Evolutionary conservation across 2,797 vertebrate species (phyloP), one percentile per base, ranked within the genome.

Genomic region (Macropodus opercularis): DNA sequence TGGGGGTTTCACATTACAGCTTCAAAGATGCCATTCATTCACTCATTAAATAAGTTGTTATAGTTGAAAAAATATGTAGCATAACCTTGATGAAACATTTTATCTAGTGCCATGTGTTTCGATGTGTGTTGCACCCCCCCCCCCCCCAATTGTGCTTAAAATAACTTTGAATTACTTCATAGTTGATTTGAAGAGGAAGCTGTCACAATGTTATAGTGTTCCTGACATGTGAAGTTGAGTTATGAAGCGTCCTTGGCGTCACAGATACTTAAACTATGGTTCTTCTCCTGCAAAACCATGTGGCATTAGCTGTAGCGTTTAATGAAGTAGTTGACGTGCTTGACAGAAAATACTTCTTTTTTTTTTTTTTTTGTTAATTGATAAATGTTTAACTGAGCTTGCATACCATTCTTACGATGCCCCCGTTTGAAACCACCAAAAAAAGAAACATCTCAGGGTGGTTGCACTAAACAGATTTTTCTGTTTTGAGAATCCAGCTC

Each of bases 391-490:
- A 17, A 26, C 3, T 60, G 35, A 8, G 6, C 2, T 50, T 34
- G 31, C 29, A 31, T 39, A n/a, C 23, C 9, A 15, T 42, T 55
- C 69, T 6, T 34, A 9, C 26, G 19, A 29, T 15, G 1, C 19
- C 21, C 11, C 7, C 8, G 6, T 22, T 49, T 55, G 38, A 60
- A 60, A 12, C 31, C 10, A 74, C 59, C 14, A 63, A 41, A 8
- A 36, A 41, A 59, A 48, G 21, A 68, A n/a, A n/a, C n/a, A n/a
- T n/a, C n/a, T 9, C n/a, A 48, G 27, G 1, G 10, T 60, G n/a
- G 32, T 29, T 53, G 24, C 56, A 81, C 77, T 38, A 81, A 71
- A 46, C 46, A 55, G 71, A 80, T 77, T 80, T 78, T n/a, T 60
- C 38, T 64, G 61, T 72, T n/a, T 36, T 22, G 56, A 40, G 62